phyloP scores from a whole-genome alignment of 2,888 invertebrate species.

The Candidula unifasciata region DNA sequence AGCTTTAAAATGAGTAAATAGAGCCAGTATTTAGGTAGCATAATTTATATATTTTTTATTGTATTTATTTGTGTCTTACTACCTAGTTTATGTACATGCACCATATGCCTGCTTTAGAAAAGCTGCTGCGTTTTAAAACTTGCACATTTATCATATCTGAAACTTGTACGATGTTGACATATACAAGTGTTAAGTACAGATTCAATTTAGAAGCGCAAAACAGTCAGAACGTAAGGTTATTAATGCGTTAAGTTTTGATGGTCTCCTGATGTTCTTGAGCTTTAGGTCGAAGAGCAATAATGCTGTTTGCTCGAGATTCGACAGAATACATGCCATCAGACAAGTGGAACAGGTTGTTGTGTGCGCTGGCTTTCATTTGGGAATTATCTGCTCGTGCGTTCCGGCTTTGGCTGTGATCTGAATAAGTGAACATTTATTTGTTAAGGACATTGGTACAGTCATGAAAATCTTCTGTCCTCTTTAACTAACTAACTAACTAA shows the following conservation, averaged over 20 bases:
- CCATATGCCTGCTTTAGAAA: too few relatives aligned
- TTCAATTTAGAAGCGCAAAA: background rate
- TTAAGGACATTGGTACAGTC: too few relatives aligned
- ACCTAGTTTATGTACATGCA: too few relatives aligned
- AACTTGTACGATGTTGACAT: background rate
- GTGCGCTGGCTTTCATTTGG: constrained; percentile 6
- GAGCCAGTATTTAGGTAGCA: too few relatives aligned
- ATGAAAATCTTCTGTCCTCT: too few relatives aligned
- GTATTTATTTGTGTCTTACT: background rate
- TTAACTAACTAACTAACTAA: too few relatives aligned
- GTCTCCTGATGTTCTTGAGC: constrained; percentile 55
- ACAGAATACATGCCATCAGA: constrained; percentile 41
- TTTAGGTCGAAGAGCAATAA: constrained; percentile 54
- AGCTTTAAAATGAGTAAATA: too few relatives aligned
- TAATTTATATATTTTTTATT: too few relatives aligned
- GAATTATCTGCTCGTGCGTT: background rate
- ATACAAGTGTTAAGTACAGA: background rate
- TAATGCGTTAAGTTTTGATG: constrained; percentile 44
- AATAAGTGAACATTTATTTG: too few relatives aligned
- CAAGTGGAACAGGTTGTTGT: constrained; percentile 37
- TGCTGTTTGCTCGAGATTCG: constrained; percentile 52
- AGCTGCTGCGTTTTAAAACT: background rate
- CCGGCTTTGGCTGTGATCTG: constrained; percentile 19
- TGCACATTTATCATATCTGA: background rate
- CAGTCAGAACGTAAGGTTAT: background rate